phyloP scores from a whole-genome alignment of 2,797 vertebrate species.

The Orientallactaga sibirica region DNA sequence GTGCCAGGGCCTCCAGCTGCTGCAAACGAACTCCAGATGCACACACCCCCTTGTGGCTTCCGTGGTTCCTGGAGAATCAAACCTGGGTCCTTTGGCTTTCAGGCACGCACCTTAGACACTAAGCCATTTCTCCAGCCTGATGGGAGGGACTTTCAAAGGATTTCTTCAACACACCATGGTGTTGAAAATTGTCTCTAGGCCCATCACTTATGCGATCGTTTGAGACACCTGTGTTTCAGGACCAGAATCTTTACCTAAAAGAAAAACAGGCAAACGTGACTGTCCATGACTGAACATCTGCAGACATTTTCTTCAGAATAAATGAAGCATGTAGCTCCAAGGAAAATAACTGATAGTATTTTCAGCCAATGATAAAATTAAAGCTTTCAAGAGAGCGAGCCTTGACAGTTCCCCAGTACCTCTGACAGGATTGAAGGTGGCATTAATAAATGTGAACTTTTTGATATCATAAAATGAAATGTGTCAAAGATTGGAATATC shows the following conservation, averaged over 20 bases:
- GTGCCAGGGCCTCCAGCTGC: no score
- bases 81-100: no score
- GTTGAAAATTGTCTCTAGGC: not conserved
- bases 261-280: not conserved
- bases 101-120: no score
- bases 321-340: constrained; percentile 27
- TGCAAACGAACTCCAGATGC: no score
- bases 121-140: no score
- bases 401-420: not conserved
- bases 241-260: constrained; percentile 28
- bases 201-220: not conserved
- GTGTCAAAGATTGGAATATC: not conserved
- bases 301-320: constrained; percentile 2
- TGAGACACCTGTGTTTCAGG: not conserved
- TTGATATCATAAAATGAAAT: not conserved
- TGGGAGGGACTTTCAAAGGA: not conserved
- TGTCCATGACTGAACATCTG: not conserved
- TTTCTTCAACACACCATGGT: not conserved
- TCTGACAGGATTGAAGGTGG: not conserved
- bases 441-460: not conserved
- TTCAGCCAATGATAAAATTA: constrained; percentile 7
- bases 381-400: not conserved
- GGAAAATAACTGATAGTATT: constrained; percentile 10
- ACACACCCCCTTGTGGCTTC: no score
- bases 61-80: no score